These are phyloP conservation scores for Proteles cristata DNA, from an alignment of 2,113 vertebrate genomes.

Conservation along the genomic window DNA sequence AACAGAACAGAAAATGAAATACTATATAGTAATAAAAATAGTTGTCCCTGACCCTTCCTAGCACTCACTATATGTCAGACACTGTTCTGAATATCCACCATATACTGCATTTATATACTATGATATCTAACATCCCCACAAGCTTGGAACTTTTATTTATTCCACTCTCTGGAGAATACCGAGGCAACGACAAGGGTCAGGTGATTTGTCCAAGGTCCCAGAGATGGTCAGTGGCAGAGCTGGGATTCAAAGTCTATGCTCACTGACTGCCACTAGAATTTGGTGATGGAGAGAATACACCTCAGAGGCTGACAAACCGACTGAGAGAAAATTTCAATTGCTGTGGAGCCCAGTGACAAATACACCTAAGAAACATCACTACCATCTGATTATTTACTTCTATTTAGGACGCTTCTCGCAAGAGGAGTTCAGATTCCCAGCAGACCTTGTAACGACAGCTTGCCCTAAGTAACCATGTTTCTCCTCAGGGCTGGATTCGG, in stretches of 20 bases:
- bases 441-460: not conserved
- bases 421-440: not conserved
- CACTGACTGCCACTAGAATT: not conserved
- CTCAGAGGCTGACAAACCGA: not conserved
- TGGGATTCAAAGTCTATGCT: not conserved
- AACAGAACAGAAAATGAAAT: not conserved
- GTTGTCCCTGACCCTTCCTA: not conserved
- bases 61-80: not conserved
- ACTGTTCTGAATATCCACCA: not conserved
- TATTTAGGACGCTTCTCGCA: not conserved
- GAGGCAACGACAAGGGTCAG: not conserved
- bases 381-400: not conserved
- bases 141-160: not conserved
- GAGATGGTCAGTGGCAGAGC: not conserved
- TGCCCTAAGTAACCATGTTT: not conserved
- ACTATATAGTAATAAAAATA: not conserved
- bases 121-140: not conserved
- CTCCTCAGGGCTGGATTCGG: not conserved
- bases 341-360: not conserved
- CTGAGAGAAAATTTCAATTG: not conserved
- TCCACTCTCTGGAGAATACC: rapidly evolving
- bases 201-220: not conserved
- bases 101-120: too few relatives aligned
- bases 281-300: not conserved
- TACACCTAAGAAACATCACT: not conserved